Evolutionary conservation across 2,888 invertebrate species (phyloP), one percentile per base, ranked within the genome.

Genomic region (Cyrtodaria siliqua): DNA sequence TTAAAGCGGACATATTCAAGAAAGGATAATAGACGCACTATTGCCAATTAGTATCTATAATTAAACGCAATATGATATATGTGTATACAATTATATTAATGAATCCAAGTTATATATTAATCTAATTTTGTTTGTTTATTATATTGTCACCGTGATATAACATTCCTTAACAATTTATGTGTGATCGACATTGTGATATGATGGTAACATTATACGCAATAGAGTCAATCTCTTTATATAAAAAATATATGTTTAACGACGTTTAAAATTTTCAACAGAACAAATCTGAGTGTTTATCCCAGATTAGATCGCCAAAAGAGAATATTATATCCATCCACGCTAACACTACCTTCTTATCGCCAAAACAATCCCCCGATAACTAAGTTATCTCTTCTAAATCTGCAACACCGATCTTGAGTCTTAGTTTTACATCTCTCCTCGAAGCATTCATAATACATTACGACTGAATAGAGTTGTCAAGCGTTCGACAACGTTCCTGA

Each of bases 381-480:
- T 33, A 20, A 52, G 8, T 59, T 74, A 68, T 74, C 68, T 63
- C 24, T 12, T 3, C 24, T 56, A 33, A 42, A 73, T 73, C 73
- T 53, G 52, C 23, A 26, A 49, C 38, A 29, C 16, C 72, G 72
- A 78, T 73, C 78, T 78, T 50, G 52, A 38, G 78, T 64, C 71
- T 73, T 49, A 63, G 49, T 70, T 73, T 67, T 53, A 26, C n/a
- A 66, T 66, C 73, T 78, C 78, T 61, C 57, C 78, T 44, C 57
- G 61, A 60, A 66, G 64, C 57, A 16, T 38, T 24, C 47, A 47
- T 61, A 56, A 61, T 66, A 57, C 73, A 61, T 47, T 26, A 18
- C 16, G n/a, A 38, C 38, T 78, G 63, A 73, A 69, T 62, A 67
- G 70, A 73, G 62, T 70, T 73, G 73, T 73, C 80, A 76, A 63